Base-by-base conservation (phyloP, 1,140 invertebrate species). In the Scaptomyza montana region DNA sequence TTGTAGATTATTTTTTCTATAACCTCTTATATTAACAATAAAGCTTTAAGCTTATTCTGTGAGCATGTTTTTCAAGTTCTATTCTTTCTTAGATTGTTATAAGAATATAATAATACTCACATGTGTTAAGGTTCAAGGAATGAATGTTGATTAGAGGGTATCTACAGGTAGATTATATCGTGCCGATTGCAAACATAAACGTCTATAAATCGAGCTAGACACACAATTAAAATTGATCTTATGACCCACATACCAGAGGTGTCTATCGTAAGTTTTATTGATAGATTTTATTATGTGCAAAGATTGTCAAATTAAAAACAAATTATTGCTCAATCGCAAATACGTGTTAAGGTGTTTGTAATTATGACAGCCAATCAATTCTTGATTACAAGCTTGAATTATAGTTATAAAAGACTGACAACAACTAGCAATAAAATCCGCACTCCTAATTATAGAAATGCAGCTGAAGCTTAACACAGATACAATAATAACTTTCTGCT, bases 301-400 rank as follows among this genome's bases (percentile, higher is more conserved):
- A 82, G 67, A 54, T 63, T 73, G 67, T 86, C 77, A 77, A 82
- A 70, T 70, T 75, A 54, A 9, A 72, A 49, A 59, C 74, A 77
- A 71, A 69, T 64, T 64, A 74, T 74, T 87, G 67, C 81, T 81
- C 72, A 70, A 81, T 78, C 63, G 61, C 49, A 71, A 16, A 36
- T 64, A 43, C 54, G 39, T 60, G 45, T 36, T 47, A 46, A 55
- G 62, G 13, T 13, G 33, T 65, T 59, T 5, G 39, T 9, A 12
- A 84, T 82, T 78, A 82, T 72, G 75, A 67, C 67, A 65, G 43
- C 39, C 80, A 78, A 82, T 84, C 62, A 71, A 75, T 75, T 51
- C 54, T 64, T 78, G 61, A 63, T 71, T 86, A 57, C 30, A 41
- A 39, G 7, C 71, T 59, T 49, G 47, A 53, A 47, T 56, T 54